Evolutionary conservation across 2,113 vertebrate genomes (phyloP).

Genomic region (Aviceda subcristata): DNA sequence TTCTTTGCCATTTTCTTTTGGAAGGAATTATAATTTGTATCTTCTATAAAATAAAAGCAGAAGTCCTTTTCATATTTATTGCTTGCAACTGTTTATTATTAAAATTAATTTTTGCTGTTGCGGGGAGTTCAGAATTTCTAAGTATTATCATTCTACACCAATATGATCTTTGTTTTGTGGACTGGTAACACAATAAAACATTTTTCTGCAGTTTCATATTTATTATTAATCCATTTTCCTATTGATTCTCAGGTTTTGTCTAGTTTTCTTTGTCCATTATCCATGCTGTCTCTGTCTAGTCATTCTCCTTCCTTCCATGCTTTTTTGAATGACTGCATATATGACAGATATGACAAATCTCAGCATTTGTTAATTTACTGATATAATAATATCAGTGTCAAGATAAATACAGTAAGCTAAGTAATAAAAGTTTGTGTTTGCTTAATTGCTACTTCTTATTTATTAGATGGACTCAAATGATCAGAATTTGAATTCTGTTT

Average conservation of each 20-base stretch:
- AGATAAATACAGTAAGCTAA: neutral
- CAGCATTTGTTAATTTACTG: neutral
- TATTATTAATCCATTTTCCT: neutral
- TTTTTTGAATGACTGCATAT: neutral
- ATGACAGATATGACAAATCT: neutral
- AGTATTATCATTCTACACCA: neutral
- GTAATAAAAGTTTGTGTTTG: neutral
- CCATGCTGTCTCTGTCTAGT: neutral
- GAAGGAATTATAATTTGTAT: neutral
- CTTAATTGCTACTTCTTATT: conserved; percentile 17
- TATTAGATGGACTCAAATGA: conserved; percentile 33
- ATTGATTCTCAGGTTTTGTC: neutral
- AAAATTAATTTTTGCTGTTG: neutral
- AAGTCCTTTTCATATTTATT: neutral
- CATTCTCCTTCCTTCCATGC: neutral
- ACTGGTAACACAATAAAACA: neutral
- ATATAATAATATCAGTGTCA: neutral
- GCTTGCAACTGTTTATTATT: neutral
- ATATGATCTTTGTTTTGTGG: neutral
- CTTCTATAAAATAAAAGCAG: neutral
- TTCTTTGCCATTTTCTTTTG: neutral
- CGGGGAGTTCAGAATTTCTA: neutral
- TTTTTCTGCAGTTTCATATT: neutral
- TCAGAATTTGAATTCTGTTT: conserved; percentile 9
- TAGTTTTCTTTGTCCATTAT: neutral